Percentiles rank a stretch among this genome's conserved stretches.
Evolutionary conservation across 2,113 vertebrate species (phyloP).

Genomic region (Callocephalon fimbriatum): DNA sequence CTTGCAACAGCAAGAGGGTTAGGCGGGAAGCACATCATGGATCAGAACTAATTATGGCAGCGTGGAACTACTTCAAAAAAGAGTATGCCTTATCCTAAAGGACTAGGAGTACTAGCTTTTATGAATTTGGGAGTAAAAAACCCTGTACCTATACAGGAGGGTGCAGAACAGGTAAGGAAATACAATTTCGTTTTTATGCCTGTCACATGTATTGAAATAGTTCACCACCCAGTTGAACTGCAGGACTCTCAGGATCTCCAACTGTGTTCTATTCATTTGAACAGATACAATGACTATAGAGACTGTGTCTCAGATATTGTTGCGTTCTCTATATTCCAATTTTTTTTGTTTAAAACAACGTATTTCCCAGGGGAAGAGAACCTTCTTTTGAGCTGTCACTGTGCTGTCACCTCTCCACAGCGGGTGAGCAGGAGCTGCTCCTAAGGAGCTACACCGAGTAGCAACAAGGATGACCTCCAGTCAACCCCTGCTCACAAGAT

Average conservation of each 20-base stretch:
- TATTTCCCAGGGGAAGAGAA: neutral
- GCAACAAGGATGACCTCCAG: neutral
- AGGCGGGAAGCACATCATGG: accelerated
- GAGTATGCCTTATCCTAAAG: neutral
- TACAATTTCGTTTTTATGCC: neutral
- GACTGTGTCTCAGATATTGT: neutral
- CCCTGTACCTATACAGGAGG: neutral
- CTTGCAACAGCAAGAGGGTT: neutral
- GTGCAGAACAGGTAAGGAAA: neutral
- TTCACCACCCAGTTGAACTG: neutral
- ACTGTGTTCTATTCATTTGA: neutral
- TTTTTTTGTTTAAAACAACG: neutral
- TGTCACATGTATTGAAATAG: neutral
- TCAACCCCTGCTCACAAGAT: neutral
- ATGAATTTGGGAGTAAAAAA: neutral
- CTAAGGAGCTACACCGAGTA: neutral
- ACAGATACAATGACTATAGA: neutral
- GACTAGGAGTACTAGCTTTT: neutral
- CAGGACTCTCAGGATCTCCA: neutral
- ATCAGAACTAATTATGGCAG: neutral
- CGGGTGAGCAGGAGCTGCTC: neutral
- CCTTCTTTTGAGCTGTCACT: neutral
- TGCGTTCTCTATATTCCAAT: neutral
- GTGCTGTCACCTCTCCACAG: neutral
- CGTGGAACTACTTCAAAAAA: neutral